These are phyloP conservation scores for Chelidonichthys spinosus DNA, from an alignment of 2,797 vertebrate genomes.

Conservation along the genomic window DNA sequence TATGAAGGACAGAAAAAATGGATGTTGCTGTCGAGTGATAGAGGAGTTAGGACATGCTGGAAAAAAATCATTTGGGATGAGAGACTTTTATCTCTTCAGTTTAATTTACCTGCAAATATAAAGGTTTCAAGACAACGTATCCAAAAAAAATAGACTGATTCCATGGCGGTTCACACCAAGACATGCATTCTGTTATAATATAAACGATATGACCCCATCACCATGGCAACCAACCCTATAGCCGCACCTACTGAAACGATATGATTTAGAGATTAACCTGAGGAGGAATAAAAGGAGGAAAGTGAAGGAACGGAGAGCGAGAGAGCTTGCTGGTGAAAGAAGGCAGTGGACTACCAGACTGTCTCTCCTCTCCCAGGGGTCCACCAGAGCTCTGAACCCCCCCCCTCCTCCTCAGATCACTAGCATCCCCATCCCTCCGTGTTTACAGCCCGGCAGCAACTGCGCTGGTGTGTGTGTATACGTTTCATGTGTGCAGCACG, in stretches of 20 bases:
- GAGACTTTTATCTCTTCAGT: too few relatives aligned
- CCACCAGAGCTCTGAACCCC: conserved; percentile 23
- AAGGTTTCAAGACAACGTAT: neutral
- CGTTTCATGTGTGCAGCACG: conserved; percentile 27
- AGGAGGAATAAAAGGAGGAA: neutral
- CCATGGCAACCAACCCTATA: conserved; percentile 16
- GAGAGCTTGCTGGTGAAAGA: conserved; percentile 10
- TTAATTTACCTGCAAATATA: conserved; percentile 1
- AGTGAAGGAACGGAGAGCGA: neutral
- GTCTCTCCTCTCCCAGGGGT: conserved; percentile 36
- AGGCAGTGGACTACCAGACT: conserved; percentile 35
- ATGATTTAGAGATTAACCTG: neutral
- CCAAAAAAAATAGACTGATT: neutral
- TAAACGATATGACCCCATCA: conserved; percentile 6
- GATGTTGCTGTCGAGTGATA: conserved; percentile 25
- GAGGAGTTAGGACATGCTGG: neutral
- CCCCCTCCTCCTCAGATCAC: conserved; percentile 35
- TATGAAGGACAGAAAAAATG: conserved; percentile 30
- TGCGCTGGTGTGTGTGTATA: conserved; percentile 23
- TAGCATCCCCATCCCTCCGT: conserved; percentile 8
- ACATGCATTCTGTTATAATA: neutral
- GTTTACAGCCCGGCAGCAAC: conserved; percentile 38
- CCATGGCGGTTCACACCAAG: neutral
- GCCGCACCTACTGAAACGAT: conserved; percentile 13
- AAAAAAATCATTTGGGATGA: too few relatives aligned